Conservation (phyloP, 2,888 invertebrate genomes). For the Callyntrura guangdongensis region DNA sequence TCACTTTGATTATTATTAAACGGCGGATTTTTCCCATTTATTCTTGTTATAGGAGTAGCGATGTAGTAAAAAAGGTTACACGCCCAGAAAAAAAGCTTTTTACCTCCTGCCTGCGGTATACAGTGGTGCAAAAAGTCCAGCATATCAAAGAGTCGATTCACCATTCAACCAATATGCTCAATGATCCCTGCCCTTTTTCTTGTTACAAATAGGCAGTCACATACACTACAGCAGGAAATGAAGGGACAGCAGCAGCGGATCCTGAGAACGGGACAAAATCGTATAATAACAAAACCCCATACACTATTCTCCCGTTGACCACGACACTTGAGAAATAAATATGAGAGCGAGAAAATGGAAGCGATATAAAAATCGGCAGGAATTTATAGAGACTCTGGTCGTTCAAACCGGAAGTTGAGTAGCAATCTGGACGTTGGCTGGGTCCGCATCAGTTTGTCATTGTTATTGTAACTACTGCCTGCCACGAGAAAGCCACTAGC, state of each 20-base stretch:
- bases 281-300: neutral
- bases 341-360: neutral
- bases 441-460: slow-evolving; percentile 47
- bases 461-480: slow-evolving; percentile 24
- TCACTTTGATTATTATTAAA: slow-evolving; percentile 78
- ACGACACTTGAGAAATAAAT: neutral
- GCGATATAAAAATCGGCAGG: neutral
- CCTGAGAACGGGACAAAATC: neutral
- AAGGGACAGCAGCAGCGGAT: slow-evolving; percentile 21
- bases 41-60: slow-evolving; percentile 53
- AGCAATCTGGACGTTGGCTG: neutral
- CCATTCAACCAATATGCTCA: slow-evolving; percentile 40
- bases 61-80: slow-evolving; percentile 17
- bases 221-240: slow-evolving; percentile 30
- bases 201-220: slow-evolving; percentile 20
- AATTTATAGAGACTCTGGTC: neutral
- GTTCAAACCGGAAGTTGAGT: slow-evolving; percentile 20
- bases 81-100: slow-evolving; percentile 16
- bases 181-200: slow-evolving; percentile 72
- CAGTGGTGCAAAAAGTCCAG: neutral
- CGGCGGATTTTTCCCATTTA: slow-evolving; percentile 64
- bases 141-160: neutral
- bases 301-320: neutral
- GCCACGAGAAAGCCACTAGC: neutral
- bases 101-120: slow-evolving; percentile 7